These are phyloP conservation scores for Dioctria linearis DNA, from an alignment of 2,888 invertebrate genomes.

Conservation along the genomic window DNA sequence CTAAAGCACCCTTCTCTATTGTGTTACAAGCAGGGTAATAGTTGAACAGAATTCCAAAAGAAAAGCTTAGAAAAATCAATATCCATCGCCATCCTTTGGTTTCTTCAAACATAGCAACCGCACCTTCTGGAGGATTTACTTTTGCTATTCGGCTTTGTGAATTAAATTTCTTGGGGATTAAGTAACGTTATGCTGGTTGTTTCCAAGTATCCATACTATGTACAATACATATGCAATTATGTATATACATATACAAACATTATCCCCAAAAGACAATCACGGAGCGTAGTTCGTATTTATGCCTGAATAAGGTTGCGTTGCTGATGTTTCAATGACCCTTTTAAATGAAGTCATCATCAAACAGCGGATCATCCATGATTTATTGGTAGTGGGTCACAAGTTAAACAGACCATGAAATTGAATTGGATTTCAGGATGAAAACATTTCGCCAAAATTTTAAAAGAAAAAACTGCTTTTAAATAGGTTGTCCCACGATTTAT, in stretches of 20 bases:
- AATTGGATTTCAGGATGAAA: slow-evolving; percentile 21
- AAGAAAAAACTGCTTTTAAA: too few species aligned
- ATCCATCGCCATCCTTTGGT: slow-evolving; percentile 3
- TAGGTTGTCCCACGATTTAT: too few species aligned
- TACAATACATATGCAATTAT: too few species aligned
- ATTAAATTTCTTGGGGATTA: slow-evolving; percentile 26
- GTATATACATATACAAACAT: too few species aligned
- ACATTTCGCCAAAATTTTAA: background rate
- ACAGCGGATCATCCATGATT: slow-evolving; percentile 29
- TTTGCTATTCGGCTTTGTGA: background rate
- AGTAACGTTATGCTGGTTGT: background rate
- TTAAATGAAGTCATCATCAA: slow-evolving; percentile 17
- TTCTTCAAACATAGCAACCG: background rate
- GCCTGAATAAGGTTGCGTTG: background rate
- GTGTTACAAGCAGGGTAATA: background rate
- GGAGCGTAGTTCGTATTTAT: background rate
- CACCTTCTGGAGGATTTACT: background rate
- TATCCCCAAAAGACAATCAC: too few species aligned
- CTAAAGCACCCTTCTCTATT: slow-evolving; percentile 2
- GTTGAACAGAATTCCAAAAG: background rate
- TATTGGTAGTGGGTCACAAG: slow-evolving; percentile 17
- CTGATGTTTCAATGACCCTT: slow-evolving; percentile 8
- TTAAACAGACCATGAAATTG: slow-evolving; percentile 44
- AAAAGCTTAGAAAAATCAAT: background rate
- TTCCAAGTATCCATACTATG: too few species aligned